Conservation (phyloP, 2,113 vertebrate genomes). For the human (Homo sapiens) region GRCh38 chr7:30755001-30755500, state of each 20-base stretch:
- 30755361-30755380: not conserved
- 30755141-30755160: not conserved
- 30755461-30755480: conserved; percentile 34
- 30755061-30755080: not conserved
- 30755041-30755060: not conserved
- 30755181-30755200: not conserved
- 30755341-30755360: too few species aligned
- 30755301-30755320: not conserved
- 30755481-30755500: not conserved
- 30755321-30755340: not conserved
- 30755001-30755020: not conserved
- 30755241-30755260: not conserved
- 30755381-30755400: fast-evolving
- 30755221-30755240: not conserved
- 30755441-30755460: conserved; percentile 5
- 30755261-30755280: not conserved
- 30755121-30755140: too few species aligned
- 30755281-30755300: not conserved
- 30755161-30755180: not conserved
- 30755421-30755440: conserved; percentile 27
- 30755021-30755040: not conserved
- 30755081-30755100: not conserved
- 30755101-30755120: not conserved
- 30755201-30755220: not conserved
- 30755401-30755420: not conserved